These are phyloP conservation scores for Chalcis sispes DNA, from an alignment of 2,888 invertebrate genomes.

Conservation along the genomic window DNA sequence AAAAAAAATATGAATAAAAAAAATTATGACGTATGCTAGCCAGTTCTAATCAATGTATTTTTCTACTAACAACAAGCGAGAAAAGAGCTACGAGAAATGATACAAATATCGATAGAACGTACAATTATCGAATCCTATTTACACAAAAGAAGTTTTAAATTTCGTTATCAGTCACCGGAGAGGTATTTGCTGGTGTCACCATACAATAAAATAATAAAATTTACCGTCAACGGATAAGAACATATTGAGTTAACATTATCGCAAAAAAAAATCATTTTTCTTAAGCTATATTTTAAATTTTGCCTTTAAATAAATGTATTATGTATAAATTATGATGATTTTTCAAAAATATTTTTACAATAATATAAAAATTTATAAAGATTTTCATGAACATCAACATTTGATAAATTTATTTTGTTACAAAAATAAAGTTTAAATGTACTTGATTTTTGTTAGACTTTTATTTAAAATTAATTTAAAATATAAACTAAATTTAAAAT, in stretches of 20 bases:
- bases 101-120: conserved; percentile 32
- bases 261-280: conserved; percentile 2
- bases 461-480: too few species aligned
- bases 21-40: conserved; percentile 9
- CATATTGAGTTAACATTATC: background rate
- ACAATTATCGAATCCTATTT: conserved; percentile 35
- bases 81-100: conserved; percentile 12
- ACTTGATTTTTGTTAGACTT: too few species aligned
- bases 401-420: too few species aligned
- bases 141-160: conserved; percentile 26
- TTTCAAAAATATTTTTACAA: too few species aligned
- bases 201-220: conserved; percentile 21
- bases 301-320: too few species aligned
- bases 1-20: background rate
- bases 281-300: background rate
- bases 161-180: conserved; percentile 38
- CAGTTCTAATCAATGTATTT: conserved; percentile 35
- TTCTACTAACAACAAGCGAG: conserved; percentile 27
- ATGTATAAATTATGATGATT: too few species aligned
- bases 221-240: background rate
- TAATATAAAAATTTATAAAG: too few species aligned
- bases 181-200: conserved; percentile 18
- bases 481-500: too few species aligned
- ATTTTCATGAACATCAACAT: too few species aligned
- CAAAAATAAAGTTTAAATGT: too few species aligned